Evolutionary conservation across 2,888 invertebrate species (phyloP), one percentile per base, ranked within the genome.

Genomic region (Apocheima hispidaria): DNA sequence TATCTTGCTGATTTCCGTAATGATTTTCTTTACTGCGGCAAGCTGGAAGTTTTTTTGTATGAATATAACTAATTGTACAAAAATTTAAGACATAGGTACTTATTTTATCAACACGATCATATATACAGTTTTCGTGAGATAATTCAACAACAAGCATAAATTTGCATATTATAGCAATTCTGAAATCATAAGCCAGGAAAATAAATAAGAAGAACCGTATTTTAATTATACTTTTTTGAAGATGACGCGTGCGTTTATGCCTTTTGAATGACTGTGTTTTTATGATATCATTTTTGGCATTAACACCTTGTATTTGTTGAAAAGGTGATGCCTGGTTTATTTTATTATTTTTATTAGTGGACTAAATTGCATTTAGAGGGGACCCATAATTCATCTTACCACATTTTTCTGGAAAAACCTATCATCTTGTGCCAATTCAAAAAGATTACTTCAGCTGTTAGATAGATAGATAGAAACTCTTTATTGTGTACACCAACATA

Each of bases 221-320:
- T 21, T 9, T 18, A 41, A 41, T 38, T n/a, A 12, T 30, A 30
- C 10, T 30, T 16, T 21, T 26, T 21, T 56, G n/a, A 49, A 36
- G 57, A 53, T 53, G 46, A 52, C 28, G 40, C 41, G 49, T 65
- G 55, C 69, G 65, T 70, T 69, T 71, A 79, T 75, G 75, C 78
- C 80, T 79, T 78, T 79, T 77, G 51, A 69, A 77, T 72, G 68
- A 66, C 60, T 60, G 59, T 44, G 40, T 52, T 26, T 57, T 44
- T 53, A 59, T 21, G 51, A 60, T 53, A 35, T 36, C 21, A 20
- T 56, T 51, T 20, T 14, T 33, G 18, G 18, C 16, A 33, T 48
- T 30, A 38, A 14, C 26, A 14, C 18, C 2, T 28, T 44, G 10
- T 36, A 4, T 36, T 36, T 44, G 23, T 43, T 0, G 4, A 9